Conservation (phyloP, 2,797 vertebrate genomes). For the Discoglossus pictus region DNA sequence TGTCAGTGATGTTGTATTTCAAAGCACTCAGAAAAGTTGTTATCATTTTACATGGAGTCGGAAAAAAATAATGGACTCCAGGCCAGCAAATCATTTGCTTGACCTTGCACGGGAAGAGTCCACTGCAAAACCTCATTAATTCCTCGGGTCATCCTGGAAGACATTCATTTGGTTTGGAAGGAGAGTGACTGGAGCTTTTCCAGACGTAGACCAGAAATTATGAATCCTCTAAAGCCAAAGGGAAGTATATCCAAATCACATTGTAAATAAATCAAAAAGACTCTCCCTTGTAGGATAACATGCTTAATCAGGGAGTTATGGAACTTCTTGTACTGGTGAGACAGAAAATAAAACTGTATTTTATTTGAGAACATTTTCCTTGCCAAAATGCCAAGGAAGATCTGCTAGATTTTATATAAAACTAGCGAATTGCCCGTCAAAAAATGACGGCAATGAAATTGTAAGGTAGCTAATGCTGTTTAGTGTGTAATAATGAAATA, state of each 20-base stretch:
- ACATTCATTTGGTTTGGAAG: slow-evolving; percentile 97
- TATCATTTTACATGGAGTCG: slow-evolving; percentile 84
- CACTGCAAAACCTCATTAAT: slow-evolving; percentile 96
- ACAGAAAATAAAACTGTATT: slow-evolving; percentile 87
- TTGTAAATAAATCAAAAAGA: slow-evolving; percentile 86
- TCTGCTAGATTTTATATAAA: slow-evolving; percentile 49
- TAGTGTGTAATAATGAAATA: too few species aligned
- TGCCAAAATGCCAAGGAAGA: slow-evolving; percentile 71
- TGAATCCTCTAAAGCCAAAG: slow-evolving; percentile 87
- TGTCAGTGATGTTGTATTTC: slow-evolving; percentile 90
- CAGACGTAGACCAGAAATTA: slow-evolving; percentile 94
- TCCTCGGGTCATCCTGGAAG: slow-evolving; percentile 90
- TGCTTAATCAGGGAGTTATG: slow-evolving; percentile 86
- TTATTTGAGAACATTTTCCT: slow-evolving; percentile 73
- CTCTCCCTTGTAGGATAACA: slow-evolving; percentile 84
- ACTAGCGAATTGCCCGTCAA: too few species aligned
- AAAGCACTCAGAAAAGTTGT: slow-evolving; percentile 84
- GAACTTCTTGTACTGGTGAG: slow-evolving; percentile 95
- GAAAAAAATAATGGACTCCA: slow-evolving; percentile 70
- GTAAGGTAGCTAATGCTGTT: too few species aligned
- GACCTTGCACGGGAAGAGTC: slow-evolving; percentile 88
- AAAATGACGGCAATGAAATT: too few species aligned
- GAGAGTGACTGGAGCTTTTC: slow-evolving; percentile 86
- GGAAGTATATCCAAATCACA: slow-evolving; percentile 88
- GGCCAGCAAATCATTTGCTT: slow-evolving; percentile 95